These are phyloP conservation scores for Oryzias melastigma DNA, from an alignment of 2,113 vertebrate genomes.

Conservation along the genomic window DNA sequence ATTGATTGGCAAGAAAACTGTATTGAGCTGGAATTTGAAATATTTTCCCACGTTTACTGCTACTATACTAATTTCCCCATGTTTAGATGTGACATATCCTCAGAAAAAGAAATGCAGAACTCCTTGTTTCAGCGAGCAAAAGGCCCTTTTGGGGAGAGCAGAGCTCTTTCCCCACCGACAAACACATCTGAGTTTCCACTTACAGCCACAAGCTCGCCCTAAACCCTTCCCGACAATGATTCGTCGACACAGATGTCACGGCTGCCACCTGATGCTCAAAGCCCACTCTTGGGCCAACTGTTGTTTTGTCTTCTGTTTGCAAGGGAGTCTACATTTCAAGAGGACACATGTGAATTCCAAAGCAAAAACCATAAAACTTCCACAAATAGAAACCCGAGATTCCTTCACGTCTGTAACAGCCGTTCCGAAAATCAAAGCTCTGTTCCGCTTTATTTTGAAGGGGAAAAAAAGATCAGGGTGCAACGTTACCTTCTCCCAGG, in stretches of 20 bases:
- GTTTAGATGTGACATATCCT: not conserved
- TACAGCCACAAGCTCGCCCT: slow-evolving; percentile 33
- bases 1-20: no score
- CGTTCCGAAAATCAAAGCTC: not conserved
- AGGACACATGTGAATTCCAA: not conserved
- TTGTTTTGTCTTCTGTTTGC: slow-evolving; percentile 7
- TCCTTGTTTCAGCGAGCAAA: not conserved
- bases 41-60: no score
- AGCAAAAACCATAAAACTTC: no score
- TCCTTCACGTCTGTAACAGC: no score
- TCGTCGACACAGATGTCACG: slow-evolving; percentile 1
- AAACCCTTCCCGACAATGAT: slow-evolving; percentile 7
- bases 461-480: not conserved
- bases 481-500: slow-evolving; percentile 79
- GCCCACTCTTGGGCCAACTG: not conserved
- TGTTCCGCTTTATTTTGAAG: not conserved
- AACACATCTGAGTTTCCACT: slow-evolving; percentile 18
- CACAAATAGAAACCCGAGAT: no score
- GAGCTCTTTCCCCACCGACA: not conserved
- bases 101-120: not conserved
- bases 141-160: not conserved
- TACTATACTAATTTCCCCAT: no score
- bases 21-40: no score
- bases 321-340: not conserved
- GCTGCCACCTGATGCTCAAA: slow-evolving; percentile 12